Base-by-base conservation (phyloP, 2,888 invertebrate species). In the Podotricha telesiphe region DNA sequence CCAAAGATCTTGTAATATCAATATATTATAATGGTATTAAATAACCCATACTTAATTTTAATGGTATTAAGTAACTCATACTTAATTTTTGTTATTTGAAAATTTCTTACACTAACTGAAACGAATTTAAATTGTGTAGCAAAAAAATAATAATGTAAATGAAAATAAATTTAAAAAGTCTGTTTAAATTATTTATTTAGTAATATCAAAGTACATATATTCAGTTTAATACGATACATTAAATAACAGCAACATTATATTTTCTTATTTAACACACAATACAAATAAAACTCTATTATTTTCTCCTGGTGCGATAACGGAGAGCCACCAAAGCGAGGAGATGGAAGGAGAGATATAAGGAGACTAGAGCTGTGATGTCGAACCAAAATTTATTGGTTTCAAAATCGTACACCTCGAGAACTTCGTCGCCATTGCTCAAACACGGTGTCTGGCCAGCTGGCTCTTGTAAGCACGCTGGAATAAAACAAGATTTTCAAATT, bases 341-440 rank as follows among this genome's bases (percentile, higher is more conserved):
- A 82, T 97, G 96, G 86, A 97, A 97, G 53, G 88, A 79, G 37
- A 95, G 78, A 81, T 96, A 96, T 0, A 97, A 89, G 8, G 93
- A 80, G 56, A 95, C 74, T 87, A 97, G 95, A 1, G 95, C 94
- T 69, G 94, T 79, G 58, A 97, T 89, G 84, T 97, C 95, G 1
- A 87, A 82, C 87, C 94, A 94, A 45, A 97, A 93, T 79, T 96
- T 93, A 48, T 83, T 86, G 68, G 93, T 93, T 0, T 93, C 86
- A 86, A 97, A 97, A 85, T 96, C 96, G 81, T 95, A 97, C 70
- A 94, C 94, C 47, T 94, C 94, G 53, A 97, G 89, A 0, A 97
- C 97, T 78, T 96, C 95, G 20, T 93, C 88, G 0, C 97, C 97
- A 2, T 94, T 94, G 70, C 93, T 94, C 61, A 97, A 85, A 80